Evolutionary conservation across 2,113 vertebrate species (phyloP).

Genomic region (Spizaetus ornatus): DNA sequence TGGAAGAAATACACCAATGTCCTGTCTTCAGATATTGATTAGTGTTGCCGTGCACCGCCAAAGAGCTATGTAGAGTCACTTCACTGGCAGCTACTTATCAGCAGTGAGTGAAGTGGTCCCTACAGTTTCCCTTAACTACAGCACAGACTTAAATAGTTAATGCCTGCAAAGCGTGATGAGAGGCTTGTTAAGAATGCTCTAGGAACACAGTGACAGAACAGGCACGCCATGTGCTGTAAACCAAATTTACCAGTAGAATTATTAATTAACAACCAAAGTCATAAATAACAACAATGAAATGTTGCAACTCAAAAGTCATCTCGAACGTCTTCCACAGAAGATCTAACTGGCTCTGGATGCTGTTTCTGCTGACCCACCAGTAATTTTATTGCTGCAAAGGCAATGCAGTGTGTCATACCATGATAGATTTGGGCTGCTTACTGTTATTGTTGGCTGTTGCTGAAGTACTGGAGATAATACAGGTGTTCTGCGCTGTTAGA

Average conservation of each 20-base stretch:
- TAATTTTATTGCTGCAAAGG: conserved; percentile 16
- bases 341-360: background rate
- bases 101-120: background rate
- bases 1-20: background rate
- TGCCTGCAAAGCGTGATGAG: background rate
- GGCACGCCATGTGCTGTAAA: background rate
- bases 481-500: background rate
- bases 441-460: conserved; percentile 24
- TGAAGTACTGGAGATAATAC: background rate
- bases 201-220: background rate
- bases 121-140: background rate
- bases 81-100: background rate
- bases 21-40: background rate
- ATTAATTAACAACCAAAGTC: background rate
- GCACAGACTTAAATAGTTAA: background rate
- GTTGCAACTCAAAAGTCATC: background rate
- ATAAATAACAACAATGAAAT: background rate
- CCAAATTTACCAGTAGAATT: background rate
- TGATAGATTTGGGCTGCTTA: background rate
- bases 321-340: background rate
- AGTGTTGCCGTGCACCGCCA: background rate
- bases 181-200: background rate
- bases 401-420: background rate
- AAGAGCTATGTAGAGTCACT: background rate
- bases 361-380: background rate